A percentile compares a stretch with the other conserved stretches of the same genome.
Conservation (phyloP, 2,113 vertebrate species). For the Colius striatus region DNA sequence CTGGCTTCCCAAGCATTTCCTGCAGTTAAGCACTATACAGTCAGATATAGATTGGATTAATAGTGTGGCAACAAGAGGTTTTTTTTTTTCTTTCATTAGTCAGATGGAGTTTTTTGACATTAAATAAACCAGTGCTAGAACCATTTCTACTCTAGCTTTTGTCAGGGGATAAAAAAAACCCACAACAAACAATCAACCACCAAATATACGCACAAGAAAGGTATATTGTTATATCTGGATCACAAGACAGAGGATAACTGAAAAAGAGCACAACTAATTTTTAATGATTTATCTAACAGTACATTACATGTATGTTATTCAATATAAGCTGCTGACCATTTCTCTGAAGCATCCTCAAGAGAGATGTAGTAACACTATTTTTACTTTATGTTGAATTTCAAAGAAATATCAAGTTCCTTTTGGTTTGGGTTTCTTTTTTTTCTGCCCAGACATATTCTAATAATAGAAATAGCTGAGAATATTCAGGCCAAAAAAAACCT, state of each 20-base stretch:
- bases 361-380: background rate
- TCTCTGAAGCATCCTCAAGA: background rate
- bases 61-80: background rate
- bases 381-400: background rate
- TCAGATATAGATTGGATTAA: background rate
- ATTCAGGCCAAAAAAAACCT: background rate
- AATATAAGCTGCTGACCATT: background rate
- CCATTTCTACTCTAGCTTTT: background rate
- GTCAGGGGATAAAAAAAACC: background rate
- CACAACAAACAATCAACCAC: no score
- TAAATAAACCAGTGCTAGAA: background rate
- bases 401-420: background rate
- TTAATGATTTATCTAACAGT: background rate
- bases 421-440: background rate
- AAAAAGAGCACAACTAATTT: background rate
- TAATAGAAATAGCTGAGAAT: slow-evolving; percentile 7
- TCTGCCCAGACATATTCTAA: background rate
- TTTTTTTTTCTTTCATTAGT: background rate
- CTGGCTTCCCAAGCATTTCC: background rate
- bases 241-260: background rate
- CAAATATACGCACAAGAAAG: no score
- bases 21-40: background rate
- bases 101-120: background rate
- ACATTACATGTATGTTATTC: background rate
- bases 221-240: background rate